phyloP scores from a whole-genome alignment of 1,140 invertebrate genomes.

The Procambarus clarkii region DNA sequence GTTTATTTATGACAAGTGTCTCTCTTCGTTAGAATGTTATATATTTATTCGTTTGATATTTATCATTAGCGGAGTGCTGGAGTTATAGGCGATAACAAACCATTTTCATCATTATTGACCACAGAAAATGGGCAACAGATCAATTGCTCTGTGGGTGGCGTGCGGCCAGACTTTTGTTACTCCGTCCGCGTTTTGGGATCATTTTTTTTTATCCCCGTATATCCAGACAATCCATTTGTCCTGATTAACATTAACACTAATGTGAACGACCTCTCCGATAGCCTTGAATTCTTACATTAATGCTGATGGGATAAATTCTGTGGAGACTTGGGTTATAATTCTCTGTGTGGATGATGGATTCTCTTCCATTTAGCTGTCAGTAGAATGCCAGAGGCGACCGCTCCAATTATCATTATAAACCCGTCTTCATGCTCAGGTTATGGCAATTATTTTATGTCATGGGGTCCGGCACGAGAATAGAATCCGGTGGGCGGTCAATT shows the following conservation, averaged over 20 bases:
- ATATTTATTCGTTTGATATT: conserved; percentile 18
- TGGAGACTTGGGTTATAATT: conserved; percentile 25
- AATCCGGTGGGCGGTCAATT: neutral
- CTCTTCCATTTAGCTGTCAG: conserved; percentile 42
- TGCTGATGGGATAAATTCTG: neutral
- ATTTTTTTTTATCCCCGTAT: neutral
- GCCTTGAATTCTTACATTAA: too few relatives aligned
- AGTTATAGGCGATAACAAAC: neutral
- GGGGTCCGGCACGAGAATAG: neutral
- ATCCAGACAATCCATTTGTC: neutral
- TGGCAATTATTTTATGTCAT: conserved; percentile 37
- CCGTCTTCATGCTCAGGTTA: neutral
- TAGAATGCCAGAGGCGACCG: neutral
- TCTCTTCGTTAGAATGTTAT: neutral
- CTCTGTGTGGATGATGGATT: conserved; percentile 25
- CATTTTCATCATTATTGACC: conserved; percentile 37
- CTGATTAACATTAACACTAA: neutral
- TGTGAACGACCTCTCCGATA: neutral
- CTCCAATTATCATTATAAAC: conserved; percentile 31
- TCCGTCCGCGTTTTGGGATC: neutral
- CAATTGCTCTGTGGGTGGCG: conserved; percentile 43
- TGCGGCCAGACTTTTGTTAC: neutral
- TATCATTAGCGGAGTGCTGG: neutral
- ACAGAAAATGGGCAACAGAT: conserved; percentile 35
- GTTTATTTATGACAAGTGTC: conserved; percentile 1